Base-by-base conservation (phyloP, 2,888 invertebrate species). In the Cryptocheilus praepositus region DNA sequence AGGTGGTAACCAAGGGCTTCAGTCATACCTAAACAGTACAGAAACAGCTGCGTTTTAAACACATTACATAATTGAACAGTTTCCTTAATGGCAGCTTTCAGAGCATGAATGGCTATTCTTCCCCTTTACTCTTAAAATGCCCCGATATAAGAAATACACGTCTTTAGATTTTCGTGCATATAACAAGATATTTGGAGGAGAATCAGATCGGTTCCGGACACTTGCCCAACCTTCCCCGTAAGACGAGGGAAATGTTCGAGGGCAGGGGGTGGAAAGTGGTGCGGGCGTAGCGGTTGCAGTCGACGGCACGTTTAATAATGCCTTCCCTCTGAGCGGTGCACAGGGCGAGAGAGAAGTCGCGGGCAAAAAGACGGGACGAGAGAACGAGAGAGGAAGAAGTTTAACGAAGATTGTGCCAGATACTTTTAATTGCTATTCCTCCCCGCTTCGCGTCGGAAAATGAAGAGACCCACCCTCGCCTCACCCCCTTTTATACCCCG, bases 401-500 rank as follows among this genome's bases (percentile, higher is more conserved):
- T 87, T 86, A 88, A 87, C 86, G 86, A 85, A 87, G 86, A 87
- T 87, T 87, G 85, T 83, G 84, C 83, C 84, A 84, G 87, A 87
- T 88, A 87, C 86, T 86, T 86, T 88, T 88, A 87, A 87, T 87
- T 88, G 87, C 86, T 84, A 86, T 87, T 87, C 86, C 85, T 81
- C 83, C 81, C 72, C 71, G 76, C 71, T 79, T 57, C 58, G 60
- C 25, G 25, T 53, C n/a, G 76, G 80, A 76, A 79, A 81, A 78
- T 76, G 79, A 77, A 77, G 77, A 70, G 70, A 62, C 45, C 52
- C 60, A 60, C 58, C 67, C 61, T 61, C 60, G 60, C 69, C 61
- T 64, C 65, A 57, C 67, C 69, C 65, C 73, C 71, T 80, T 80
- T 76, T 80, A 75, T 71, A 73, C 71, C 73, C 77, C 72, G 72